Percentiles rank a stretch among this genome's conserved stretches.
Conservation (phyloP, 2,113 vertebrate genomes). For the Mobula hypostoma region DNA sequence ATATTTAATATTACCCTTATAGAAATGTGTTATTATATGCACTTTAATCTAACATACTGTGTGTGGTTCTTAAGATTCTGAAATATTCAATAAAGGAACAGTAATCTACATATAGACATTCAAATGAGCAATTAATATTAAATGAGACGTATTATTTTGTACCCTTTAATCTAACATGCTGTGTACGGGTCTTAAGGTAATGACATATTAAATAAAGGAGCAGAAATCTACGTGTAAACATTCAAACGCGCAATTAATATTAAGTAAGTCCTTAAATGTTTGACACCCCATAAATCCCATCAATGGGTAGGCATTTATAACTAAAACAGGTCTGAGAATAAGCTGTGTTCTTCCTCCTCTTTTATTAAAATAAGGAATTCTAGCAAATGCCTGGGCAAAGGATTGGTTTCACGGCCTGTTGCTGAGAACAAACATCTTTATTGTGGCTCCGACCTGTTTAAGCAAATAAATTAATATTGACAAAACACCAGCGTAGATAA, state of each 20-base stretch:
- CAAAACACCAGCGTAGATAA: slow-evolving; percentile 69
- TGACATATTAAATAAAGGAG: background rate
- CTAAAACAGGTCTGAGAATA: slow-evolving; percentile 1
- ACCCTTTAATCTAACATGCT: background rate
- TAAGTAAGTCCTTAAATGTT: slow-evolving; percentile 1
- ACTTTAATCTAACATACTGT: background rate
- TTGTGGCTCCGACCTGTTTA: slow-evolving; percentile 71
- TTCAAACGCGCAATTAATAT: slow-evolving; percentile 28
- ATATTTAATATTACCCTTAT: background rate
- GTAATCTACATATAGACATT: slow-evolving; percentile 1
- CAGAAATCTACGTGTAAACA: background rate
- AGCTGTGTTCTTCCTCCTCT: background rate
- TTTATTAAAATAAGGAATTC: background rate
- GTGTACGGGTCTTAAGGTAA: too few relatives aligned
- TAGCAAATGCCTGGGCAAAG: slow-evolving; percentile 5
- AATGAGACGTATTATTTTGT: background rate
- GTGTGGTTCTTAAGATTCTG: background rate
- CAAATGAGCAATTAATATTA: slow-evolving; percentile 30
- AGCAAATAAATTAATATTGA: slow-evolving; percentile 83
- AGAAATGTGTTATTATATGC: background rate
- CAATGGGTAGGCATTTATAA: background rate
- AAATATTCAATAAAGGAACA: slow-evolving; percentile 7
- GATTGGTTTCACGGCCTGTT: slow-evolving; percentile 24
- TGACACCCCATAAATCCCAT: slow-evolving; percentile 14
- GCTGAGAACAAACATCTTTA: slow-evolving; percentile 66